These are phyloP conservation scores for Motacilla tschutschensis DNA, from an alignment of 2,113 vertebrate genomes.

Conservation along the genomic window DNA sequence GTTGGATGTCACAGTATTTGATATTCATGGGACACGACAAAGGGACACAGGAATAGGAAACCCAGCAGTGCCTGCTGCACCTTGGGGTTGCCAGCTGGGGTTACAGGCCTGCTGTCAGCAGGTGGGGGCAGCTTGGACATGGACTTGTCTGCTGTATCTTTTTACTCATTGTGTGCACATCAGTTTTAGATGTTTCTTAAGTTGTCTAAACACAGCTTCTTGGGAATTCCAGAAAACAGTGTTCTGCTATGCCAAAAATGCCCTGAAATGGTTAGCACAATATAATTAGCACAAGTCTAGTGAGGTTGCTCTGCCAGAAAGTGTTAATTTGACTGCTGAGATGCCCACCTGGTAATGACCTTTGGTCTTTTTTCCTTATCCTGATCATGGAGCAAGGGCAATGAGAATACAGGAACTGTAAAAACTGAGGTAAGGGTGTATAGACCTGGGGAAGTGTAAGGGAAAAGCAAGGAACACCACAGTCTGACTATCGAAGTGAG, in stretches of 20 bases:
- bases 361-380: background rate
- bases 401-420: background rate
- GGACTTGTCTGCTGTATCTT: background rate
- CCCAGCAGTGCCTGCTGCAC: background rate
- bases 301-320: background rate
- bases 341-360: background rate
- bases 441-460: background rate
- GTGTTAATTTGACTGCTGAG: background rate
- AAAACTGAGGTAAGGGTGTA: background rate
- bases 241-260: background rate
- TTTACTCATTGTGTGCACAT: background rate
- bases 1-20: background rate
- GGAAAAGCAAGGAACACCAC: background rate
- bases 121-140: background rate
- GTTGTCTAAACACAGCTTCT: background rate
- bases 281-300: background rate
- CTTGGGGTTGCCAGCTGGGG: background rate
- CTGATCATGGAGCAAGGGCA: background rate
- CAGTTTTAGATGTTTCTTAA: background rate
- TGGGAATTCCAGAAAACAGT: background rate
- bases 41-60: background rate
- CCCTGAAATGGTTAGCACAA: background rate
- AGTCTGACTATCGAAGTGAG: background rate
- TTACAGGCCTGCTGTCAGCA: background rate
- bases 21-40: background rate